Conservation (phyloP, 2,797 vertebrate genomes). For the Helarctos malayanus region DNA sequence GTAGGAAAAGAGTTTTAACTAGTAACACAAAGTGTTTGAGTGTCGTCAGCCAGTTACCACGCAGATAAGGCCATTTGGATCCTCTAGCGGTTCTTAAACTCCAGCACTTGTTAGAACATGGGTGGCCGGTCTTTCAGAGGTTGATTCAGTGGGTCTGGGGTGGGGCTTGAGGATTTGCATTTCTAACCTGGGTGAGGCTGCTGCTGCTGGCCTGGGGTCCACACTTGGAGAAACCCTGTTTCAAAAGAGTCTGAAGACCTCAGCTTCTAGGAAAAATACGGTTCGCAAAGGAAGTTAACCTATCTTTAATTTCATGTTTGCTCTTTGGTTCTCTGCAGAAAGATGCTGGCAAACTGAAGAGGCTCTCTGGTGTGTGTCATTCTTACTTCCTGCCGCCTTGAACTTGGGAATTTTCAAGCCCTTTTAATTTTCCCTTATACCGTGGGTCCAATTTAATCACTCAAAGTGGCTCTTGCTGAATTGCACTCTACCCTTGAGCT, state of each 20-base stretch:
- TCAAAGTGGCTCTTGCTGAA: slow-evolving; percentile 29
- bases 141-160: background rate
- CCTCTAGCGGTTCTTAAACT: background rate
- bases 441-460: slow-evolving; percentile 32
- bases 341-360: background rate
- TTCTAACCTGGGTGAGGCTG: background rate
- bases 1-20: slow-evolving; percentile 1
- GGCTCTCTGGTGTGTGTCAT: background rate
- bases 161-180: background rate
- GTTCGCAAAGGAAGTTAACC: background rate
- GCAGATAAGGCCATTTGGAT: background rate
- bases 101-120: background rate
- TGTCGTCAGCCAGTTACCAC: background rate
- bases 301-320: background rate
- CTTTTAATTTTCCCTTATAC: slow-evolving; percentile 49
- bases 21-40: background rate
- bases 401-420: slow-evolving; percentile 53
- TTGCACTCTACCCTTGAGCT: slow-evolving; percentile 35
- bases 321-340: background rate
- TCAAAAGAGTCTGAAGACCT: background rate
- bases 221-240: background rate
- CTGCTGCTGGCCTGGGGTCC: background rate
- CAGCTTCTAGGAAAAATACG: background rate
- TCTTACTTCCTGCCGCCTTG: slow-evolving; percentile 56
- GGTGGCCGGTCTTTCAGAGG: background rate